These are phyloP conservation scores for Echinops telfairi DNA, from an alignment of 2,113 vertebrate genomes.

Conservation along the genomic window DNA sequence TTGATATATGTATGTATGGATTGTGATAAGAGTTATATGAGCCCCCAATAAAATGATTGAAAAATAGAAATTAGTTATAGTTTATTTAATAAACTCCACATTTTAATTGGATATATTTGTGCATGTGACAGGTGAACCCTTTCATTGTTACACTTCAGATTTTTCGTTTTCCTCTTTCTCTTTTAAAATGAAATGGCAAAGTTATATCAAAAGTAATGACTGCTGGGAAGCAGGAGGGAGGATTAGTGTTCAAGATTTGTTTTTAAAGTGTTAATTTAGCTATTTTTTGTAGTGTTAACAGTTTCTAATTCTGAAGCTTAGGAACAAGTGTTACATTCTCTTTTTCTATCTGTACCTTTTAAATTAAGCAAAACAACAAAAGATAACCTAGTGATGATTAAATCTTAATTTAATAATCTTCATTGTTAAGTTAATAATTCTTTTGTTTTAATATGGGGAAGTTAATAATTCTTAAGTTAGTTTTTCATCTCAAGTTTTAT, in stretches of 20 bases:
- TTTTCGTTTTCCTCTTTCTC: not conserved
- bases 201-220: not conserved
- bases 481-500: not conserved
- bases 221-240: not conserved
- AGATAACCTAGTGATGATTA: not conserved
- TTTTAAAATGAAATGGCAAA: not conserved
- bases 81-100: too few species aligned
- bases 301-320: not conserved
- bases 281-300: not conserved
- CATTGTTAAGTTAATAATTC: too few species aligned
- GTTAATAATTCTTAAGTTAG: too few species aligned
- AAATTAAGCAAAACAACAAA: not conserved
- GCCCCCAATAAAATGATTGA: too few species aligned
- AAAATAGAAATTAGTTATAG: too few species aligned
- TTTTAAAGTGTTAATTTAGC: not conserved
- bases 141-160: too few species aligned
- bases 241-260: not conserved
- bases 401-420: not conserved
- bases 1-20: too few species aligned
- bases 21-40: too few species aligned
- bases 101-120: too few species aligned
- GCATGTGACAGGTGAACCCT: too few species aligned
- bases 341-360: conserved; percentile 1
- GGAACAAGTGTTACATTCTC: not conserved
- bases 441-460: too few species aligned